A percentile compares a stretch with the other conserved stretches of the same genome.
These are phyloP conservation scores for Drosophila baimaii DNA, from an alignment of 1,140 invertebrate genomes.

Conservation along the genomic window DNA sequence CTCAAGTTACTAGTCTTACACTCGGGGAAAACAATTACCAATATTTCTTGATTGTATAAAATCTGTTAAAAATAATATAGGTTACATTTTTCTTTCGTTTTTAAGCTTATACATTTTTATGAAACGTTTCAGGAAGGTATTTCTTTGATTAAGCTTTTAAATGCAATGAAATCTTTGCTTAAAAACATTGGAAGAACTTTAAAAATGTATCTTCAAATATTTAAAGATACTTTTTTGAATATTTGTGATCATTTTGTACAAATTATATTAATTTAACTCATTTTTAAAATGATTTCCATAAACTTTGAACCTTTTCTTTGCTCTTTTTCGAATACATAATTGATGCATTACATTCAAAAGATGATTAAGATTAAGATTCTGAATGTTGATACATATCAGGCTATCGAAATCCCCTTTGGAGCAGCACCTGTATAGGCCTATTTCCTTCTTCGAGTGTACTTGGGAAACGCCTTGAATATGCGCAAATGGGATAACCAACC, in stretches of 20 bases:
- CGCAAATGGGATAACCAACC: slow-evolving; percentile 53
- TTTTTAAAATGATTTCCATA: accelerated
- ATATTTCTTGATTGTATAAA: not conserved
- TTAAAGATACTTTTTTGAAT: too few species aligned
- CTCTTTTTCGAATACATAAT: not conserved
- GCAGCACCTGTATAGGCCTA: not conserved
- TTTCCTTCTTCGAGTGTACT: slow-evolving; percentile 22
- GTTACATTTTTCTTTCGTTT: too few species aligned
- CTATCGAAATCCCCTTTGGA: not conserved
- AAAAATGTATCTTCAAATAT: too few species aligned
- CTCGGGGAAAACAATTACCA: not conserved
- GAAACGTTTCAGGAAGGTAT: too few species aligned
- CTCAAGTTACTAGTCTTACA: slow-evolving; percentile 37
- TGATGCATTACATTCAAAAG: not conserved
- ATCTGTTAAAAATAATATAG: not conserved
- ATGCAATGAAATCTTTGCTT: too few species aligned
- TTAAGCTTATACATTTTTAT: too few species aligned
- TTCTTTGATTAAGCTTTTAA: too few species aligned
- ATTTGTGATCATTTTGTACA: not conserved
- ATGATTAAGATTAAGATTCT: too few species aligned
- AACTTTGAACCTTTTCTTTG: not conserved
- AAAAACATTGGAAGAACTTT: too few species aligned
- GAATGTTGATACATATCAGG: not conserved
- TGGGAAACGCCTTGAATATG: slow-evolving; percentile 28
- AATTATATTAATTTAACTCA: not conserved